Evolutionary conservation across 2,113 vertebrate species (phyloP).

Genomic region (Polyodon spathula): DNA sequence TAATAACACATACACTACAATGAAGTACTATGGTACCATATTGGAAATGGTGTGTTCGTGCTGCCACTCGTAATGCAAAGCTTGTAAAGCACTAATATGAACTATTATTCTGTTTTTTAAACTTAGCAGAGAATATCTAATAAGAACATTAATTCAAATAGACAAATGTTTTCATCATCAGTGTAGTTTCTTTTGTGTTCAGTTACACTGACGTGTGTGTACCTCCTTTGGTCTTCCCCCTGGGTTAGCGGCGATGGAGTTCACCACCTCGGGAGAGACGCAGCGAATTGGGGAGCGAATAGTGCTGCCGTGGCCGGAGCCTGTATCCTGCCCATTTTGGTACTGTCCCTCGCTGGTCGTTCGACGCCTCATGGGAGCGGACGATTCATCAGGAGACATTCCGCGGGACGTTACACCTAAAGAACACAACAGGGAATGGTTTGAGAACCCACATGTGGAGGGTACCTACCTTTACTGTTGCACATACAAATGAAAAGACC

Average conservation of each 20-base stretch:
- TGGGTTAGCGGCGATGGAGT: constrained; percentile 85
- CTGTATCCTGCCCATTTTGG: constrained; percentile 53
- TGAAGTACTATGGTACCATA: no score
- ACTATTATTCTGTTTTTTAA: no score
- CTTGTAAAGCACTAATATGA: no score
- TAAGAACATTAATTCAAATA: no score
- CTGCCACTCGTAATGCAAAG: no score
- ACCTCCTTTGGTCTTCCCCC: constrained; percentile 97
- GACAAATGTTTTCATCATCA: no score
- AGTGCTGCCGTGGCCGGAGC: constrained; percentile 58
- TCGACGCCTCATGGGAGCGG: constrained; percentile 47
- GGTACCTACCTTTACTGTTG: no score
- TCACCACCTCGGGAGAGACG: constrained; percentile 87
- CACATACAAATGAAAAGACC: no score
- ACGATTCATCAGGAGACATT: constrained; percentile 52
- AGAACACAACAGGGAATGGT: constrained; percentile 14
- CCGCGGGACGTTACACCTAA: constrained; percentile 70
- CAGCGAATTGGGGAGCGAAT: constrained; percentile 78
- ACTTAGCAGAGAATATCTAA: no score
- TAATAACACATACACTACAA: no score
- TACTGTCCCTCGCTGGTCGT: constrained; percentile 71
- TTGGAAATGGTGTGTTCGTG: no score
- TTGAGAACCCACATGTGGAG: neutral
- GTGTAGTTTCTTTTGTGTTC: no score
- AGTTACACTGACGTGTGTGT: constrained; percentile 14